Percentiles rank a stretch among this genome's conserved stretches.
Evolutionary conservation across 2,113 vertebrate genomes (phyloP).

Genomic region (Vanacampus margaritifer): DNA sequence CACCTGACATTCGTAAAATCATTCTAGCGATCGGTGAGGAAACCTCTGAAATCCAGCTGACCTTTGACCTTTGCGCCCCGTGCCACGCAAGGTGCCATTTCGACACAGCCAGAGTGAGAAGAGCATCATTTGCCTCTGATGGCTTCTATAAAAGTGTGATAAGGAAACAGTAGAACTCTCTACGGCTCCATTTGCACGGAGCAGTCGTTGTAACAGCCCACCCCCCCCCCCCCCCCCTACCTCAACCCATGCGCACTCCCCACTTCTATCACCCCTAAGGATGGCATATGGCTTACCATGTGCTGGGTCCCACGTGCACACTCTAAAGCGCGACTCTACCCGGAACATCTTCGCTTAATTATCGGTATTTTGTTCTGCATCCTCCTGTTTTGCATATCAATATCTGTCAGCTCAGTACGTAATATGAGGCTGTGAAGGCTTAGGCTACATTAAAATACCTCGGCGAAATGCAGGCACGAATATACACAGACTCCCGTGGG

Average conservation of each 20-base stretch:
- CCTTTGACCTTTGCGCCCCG: constrained; percentile 38
- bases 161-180: constrained; percentile 55
- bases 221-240: constrained; percentile 19
- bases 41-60: constrained; percentile 10
- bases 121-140: constrained; percentile 23
- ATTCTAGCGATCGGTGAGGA: constrained; percentile 8
- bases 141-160: constrained; percentile 50
- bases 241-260: constrained; percentile 27
- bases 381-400: constrained; percentile 78
- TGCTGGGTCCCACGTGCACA: constrained; percentile 75
- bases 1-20: constrained; percentile 14
- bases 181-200: constrained; percentile 49
- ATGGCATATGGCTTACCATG: constrained; percentile 80
- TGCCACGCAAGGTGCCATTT: constrained; percentile 13
- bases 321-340: constrained; percentile 75
- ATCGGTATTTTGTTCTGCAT: constrained; percentile 81
- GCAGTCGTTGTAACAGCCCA: constrained; percentile 39
- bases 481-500: constrained; percentile 29
- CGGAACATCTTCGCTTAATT: constrained; percentile 80
- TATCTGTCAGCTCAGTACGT: constrained; percentile 68
- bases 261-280: constrained; percentile 57
- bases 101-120: background rate
- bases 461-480: constrained; percentile 32
- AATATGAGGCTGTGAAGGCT: constrained; percentile 57
- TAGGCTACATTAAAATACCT: constrained; percentile 45